phyloP scores from a whole-genome alignment of 2,888 invertebrate genomes.

The Leptinotarsa rubiginosa region DNA sequence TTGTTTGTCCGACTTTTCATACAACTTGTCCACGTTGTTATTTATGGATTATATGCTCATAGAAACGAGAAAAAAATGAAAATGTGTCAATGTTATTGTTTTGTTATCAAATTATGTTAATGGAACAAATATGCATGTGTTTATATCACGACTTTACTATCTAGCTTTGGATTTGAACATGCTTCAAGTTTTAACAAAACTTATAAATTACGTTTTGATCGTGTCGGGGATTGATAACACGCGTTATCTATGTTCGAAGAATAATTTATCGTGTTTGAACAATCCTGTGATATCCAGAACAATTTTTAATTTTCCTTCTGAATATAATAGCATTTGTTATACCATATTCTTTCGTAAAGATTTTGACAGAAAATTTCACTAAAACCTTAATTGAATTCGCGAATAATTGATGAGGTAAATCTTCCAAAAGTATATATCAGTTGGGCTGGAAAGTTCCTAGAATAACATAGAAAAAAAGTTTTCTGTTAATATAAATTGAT shows the following conservation, averaged over 20 bases:
- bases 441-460: too few species aligned
- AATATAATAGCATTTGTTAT: too few species aligned
- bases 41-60: neutral
- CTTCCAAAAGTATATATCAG: too few species aligned
- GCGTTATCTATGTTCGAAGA: neutral
- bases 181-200: neutral
- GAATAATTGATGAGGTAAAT: too few species aligned
- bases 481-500: too few species aligned
- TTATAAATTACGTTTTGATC: neutral
- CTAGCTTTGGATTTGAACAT: neutral
- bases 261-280: neutral
- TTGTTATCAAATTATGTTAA: slow-evolving; percentile 9
- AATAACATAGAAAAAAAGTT: too few species aligned
- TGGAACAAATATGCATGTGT: slow-evolving; percentile 9
- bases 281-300: neutral
- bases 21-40: neutral
- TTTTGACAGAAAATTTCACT: too few species aligned
- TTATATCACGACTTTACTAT: neutral
- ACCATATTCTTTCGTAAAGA: too few species aligned
- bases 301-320: neutral
- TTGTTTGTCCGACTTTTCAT: neutral
- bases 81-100: slow-evolving; percentile 11
- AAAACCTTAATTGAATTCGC: too few species aligned
- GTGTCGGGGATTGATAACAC: neutral
- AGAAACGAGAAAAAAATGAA: neutral